Base-by-base conservation (phyloP, 1,140 invertebrate genomes). In the Drosophila nebulosa region DNA sequence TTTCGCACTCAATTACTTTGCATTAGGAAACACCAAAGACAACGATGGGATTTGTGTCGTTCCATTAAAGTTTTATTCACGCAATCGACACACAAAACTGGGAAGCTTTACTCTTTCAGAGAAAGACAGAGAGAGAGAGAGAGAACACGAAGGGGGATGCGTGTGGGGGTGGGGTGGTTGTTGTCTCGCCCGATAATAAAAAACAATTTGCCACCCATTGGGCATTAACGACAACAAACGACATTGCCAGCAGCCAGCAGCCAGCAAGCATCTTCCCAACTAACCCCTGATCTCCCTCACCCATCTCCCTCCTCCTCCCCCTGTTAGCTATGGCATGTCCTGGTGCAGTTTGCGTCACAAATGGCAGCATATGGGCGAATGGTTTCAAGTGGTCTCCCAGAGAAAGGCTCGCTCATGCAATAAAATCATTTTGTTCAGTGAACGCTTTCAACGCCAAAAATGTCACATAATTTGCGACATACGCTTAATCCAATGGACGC, bases 1-100 rank as follows among this genome's bases (percentile, higher is more conserved):
- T 91, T 91, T 91, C 90, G 90, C 90, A 91, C 90, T 91, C 90
- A 91, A 91, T 91, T 91, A 91, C 90, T 91, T 91, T 79, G 90
- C 88, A 91, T 91, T 91, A 91, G 52, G 80, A 60, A 75, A 73
- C 74, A 75, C 74, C 77, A 74, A 68, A 39, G 72, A 58, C 35
- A 69, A 46, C 39, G 56, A 53, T 27, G 89, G 78, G 86, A 91
- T 90, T 90, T 89, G 78, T 85, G 84, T 86, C 89, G 80, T 90
- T 90, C 89, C 89, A 90, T 90, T 90, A 90, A 90, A 90, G 89
- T 90, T 90, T 90, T 89, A 90, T 90, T 90, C 85, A 85, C 89
- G 76, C 89, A 86, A 76, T 83, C 83, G 78, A 64, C 74, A 69
- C 74, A 69, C 61, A 67, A 71, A 57, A 60, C n/a, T 1, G 7